Base-by-base conservation (phyloP, 2,888 invertebrate species). In the Cryptocephalus primarius region DNA sequence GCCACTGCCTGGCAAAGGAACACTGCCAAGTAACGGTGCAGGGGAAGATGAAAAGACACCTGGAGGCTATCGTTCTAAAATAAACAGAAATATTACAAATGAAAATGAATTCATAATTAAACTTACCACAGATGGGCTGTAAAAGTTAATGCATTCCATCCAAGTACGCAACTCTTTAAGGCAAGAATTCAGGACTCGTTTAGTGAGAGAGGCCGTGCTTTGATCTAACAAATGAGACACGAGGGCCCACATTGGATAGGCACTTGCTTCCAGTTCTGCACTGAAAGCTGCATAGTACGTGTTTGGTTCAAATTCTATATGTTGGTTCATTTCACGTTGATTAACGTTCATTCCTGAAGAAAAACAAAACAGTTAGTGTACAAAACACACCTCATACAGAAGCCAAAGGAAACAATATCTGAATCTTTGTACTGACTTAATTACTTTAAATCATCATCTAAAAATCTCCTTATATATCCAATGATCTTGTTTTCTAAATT, bases 281-380 rank as follows among this genome's bases (percentile, higher is more conserved):
- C 93, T 92, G 74, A 96, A 97, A 32, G 96, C 94, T 41, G 95
- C 93, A 73, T 95, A 96, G 73, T 96, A 97, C 11, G 93, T 91
- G 55, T 91, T 92, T 39, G 94, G 93, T 71, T 97, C 96, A 74
- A 90, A 94, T 74, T 96, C 95, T 11, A 96, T 87, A 72, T 96
- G 96, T 45, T 88, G 85, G 59, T 80, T 83, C 54, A 90, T 75
- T 70, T 95, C 93, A 52, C 94, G 80, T 56, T 88, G 82, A 74
- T 96, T 96, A 43, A 94, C 87, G 73, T 96, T 96, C 95, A 97
- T 96, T 51, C 94, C 91, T 88, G 62, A 6, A 36, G 13, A 22
- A 39, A 36, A 39, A 42, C 4, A 33, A 12, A 38, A 9, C 31
- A 11, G 12, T 32, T 39, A 33, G 40, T 12, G 6, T 36, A 36